Base-by-base conservation (phyloP, 2,797 vertebrate species). In the Onychomys arenicola region DNA sequence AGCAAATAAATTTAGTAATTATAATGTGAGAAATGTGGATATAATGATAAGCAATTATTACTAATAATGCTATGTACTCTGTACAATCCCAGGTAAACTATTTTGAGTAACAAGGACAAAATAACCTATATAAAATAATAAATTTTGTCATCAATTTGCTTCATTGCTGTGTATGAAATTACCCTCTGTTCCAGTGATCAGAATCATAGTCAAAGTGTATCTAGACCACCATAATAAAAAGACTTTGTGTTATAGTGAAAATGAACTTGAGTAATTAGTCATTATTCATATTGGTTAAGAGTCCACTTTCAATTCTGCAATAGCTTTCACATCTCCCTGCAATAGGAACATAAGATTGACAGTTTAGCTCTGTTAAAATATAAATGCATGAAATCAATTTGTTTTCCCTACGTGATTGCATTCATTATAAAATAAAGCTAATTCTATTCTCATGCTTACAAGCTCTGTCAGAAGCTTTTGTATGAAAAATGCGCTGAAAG, bases 201-300 rank as follows among this genome's bases (percentile, higher is more conserved):
- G 6, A 91, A 88, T 7, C 61, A 23, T 49, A 29, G 17, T 21
- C 16, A 76, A 8, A 27, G 6, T 89, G 21, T 65, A 43, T 2
- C 23, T 76, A 5, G 25, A 2, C 80, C 13, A 85, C 13, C 16
- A 59, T 14, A 69, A 78, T 37, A 23, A 78, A 83, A 90, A 23
- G 16, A 46, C n/a, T 6, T 13, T 21, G 29, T 86, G 9, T 46
- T 95, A 63, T 29, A 65, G 67, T 95, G 96, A 61, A 95, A 93
- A 88, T 90, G 25, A 49, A 21, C 21, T 40, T 49, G 6, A 34
- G 6, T 34, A 82, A 77, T 14, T 19, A 10, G 4, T 5, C 61
- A 13, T 12, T 59, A 40, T 23, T 73, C 40, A 73, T 52, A 27
- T 40, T 13, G 52, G 25, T 9, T 65, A 25, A 85, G 52, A 89